Percentiles rank a stretch among this genome's conserved stretches.
Conservation (phyloP, 2,797 vertebrate species). For the Muscicapa comitata region DNA sequence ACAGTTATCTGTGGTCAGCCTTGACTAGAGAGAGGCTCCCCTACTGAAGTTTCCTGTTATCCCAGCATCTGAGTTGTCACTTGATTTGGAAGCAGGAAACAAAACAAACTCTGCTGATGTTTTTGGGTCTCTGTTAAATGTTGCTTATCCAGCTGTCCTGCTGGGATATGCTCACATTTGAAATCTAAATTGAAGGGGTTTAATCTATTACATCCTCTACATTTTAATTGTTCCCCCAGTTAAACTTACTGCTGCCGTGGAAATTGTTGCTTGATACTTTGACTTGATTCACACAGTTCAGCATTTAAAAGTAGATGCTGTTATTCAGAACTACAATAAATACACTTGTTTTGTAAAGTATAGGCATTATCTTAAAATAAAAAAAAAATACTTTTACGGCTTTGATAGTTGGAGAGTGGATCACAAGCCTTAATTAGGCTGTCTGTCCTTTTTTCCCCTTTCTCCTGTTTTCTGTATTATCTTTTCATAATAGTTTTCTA, state of each 20-base stretch:
- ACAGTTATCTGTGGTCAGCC: background rate
- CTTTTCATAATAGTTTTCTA: background rate
- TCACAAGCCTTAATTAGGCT: background rate
- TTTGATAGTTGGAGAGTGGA: background rate
- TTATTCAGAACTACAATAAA: background rate
- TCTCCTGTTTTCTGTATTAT: background rate
- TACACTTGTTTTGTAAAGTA: background rate
- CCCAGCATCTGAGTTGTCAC: background rate
- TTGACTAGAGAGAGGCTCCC: background rate
- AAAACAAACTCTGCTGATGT: background rate
- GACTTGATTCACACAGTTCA: background rate
- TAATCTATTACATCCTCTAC: background rate
- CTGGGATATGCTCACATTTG: background rate
- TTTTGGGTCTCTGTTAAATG: background rate
- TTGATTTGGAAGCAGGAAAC: conserved; percentile 45
- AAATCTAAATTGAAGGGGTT: background rate
- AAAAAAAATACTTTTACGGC: background rate
- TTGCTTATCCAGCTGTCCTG: background rate
- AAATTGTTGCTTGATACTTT: background rate
- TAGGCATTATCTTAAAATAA: background rate
- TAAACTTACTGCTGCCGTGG: background rate
- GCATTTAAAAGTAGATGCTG: background rate
- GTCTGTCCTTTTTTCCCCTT: background rate
- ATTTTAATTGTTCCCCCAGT: background rate
- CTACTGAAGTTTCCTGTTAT: background rate